Evolutionary conservation across 2,113 vertebrate genomes (phyloP).

Genomic region (Crocuta crocuta): DNA sequence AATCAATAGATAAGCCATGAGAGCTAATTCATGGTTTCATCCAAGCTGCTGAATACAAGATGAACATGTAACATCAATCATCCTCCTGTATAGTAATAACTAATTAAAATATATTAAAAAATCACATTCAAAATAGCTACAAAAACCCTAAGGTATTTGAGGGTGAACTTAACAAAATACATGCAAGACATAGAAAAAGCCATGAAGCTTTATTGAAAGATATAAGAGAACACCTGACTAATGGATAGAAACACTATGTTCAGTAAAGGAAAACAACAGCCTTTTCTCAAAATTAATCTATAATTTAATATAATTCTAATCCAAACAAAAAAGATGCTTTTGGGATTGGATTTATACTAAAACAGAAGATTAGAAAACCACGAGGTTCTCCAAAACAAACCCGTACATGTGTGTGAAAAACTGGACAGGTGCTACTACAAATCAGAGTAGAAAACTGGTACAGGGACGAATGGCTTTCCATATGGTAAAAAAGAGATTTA

Average conservation of each 20-base stretch:
- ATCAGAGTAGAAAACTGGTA: not conserved
- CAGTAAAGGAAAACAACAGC: not conserved
- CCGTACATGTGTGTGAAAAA: not conserved
- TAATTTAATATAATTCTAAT: conserved; percentile 22
- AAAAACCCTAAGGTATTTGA: not conserved
- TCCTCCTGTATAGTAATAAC: not conserved
- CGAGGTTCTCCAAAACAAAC: not conserved
- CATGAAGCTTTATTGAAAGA: not conserved
- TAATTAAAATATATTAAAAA: not conserved
- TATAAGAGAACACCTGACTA: not conserved
- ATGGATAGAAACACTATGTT: not conserved
- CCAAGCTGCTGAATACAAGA: not conserved
- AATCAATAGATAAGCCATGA: not conserved
- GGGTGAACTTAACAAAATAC: not conserved
- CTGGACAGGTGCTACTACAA: not conserved
- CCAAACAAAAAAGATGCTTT: not conserved
- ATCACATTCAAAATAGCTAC: not conserved
- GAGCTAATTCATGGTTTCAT: not conserved
- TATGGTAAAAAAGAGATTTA: not conserved
- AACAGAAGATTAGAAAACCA: not conserved
- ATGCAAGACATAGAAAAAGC: not conserved
- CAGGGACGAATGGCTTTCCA: not conserved
- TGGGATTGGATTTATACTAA: not conserved
- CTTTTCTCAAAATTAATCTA: not conserved
- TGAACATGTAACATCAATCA: not conserved